Evolutionary conservation across 2,113 vertebrate genomes (phyloP).

Genomic region (Catharus bicknelli): DNA sequence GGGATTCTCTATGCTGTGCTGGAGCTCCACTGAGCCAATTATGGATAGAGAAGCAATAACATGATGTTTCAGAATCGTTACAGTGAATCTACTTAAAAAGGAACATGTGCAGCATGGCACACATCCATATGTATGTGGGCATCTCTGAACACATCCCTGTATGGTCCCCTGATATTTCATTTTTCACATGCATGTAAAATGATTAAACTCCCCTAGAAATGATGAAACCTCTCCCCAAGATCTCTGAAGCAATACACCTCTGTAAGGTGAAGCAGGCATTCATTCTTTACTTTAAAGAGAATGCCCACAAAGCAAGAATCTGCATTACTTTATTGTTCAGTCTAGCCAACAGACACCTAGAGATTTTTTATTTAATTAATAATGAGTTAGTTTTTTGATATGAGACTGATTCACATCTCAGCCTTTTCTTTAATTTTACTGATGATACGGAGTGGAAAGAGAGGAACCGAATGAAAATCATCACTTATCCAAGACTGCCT

Average conservation of each 20-base stretch:
- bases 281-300: neutral
- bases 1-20: neutral
- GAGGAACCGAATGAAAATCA: conserved; percentile 35
- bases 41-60: neutral
- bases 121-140: neutral
- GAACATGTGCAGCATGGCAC: neutral
- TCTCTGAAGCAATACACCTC: neutral
- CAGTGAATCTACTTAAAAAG: neutral
- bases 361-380: neutral
- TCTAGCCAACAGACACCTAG: neutral
- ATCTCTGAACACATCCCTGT: neutral
- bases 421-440: conserved; percentile 18
- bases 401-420: neutral
- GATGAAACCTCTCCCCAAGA: neutral
- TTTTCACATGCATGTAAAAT: neutral
- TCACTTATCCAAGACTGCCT: conserved; percentile 27
- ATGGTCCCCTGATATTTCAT: neutral
- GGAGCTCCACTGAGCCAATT: neutral
- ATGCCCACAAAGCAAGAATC: neutral
- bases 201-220: neutral
- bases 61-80: neutral
- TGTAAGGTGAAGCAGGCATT: neutral
- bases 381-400: neutral
- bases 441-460: conserved; percentile 4
- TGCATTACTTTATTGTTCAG: neutral